Conservation (phyloP, 1,140 invertebrate species). For the Drosophila asahinai region DNA sequence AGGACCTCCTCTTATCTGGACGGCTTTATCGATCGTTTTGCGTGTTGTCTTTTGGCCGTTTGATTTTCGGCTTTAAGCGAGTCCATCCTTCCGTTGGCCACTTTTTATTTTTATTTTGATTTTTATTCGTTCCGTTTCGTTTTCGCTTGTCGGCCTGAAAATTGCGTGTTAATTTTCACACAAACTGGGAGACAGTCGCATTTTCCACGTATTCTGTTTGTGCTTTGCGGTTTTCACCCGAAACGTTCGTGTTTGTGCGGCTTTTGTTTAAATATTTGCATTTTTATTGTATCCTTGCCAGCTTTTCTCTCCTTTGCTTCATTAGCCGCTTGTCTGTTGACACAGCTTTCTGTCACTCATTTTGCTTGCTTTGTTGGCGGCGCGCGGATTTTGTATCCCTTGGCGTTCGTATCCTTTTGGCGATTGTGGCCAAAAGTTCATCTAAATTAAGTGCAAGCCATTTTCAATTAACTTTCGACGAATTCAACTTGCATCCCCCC, state of each 20-base stretch:
- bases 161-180: slow-evolving; percentile 83
- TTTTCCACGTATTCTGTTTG: slow-evolving; percentile 65
- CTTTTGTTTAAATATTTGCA: slow-evolving; percentile 76
- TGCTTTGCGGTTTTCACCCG: slow-evolving; percentile 61
- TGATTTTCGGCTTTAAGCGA: slow-evolving; percentile 77
- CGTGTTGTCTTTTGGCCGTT: slow-evolving; percentile 67
- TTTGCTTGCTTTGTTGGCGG: slow-evolving; percentile 18
- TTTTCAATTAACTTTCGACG: slow-evolving; percentile 76
- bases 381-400: slow-evolving; percentile 28
- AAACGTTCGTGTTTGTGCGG: slow-evolving; percentile 52
- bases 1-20: slow-evolving; percentile 47
- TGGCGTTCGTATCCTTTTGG: slow-evolving; percentile 17
- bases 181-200: slow-evolving; percentile 58
- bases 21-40: slow-evolving; percentile 75
- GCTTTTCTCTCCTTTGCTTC: slow-evolving; percentile 55
- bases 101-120: slow-evolving; percentile 58
- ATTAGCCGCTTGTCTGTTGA: slow-evolving; percentile 65
- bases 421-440: slow-evolving; percentile 67
- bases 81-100: slow-evolving; percentile 51
- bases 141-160: slow-evolving; percentile 44
- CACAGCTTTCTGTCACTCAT: slow-evolving; percentile 41
- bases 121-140: slow-evolving; percentile 51
- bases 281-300: slow-evolving; percentile 67
- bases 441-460: slow-evolving; percentile 75
- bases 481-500: slow-evolving; percentile 41